These are phyloP conservation scores for Leucoptera coffeella DNA, from an alignment of 2,888 invertebrate species.

Conservation along the genomic window DNA sequence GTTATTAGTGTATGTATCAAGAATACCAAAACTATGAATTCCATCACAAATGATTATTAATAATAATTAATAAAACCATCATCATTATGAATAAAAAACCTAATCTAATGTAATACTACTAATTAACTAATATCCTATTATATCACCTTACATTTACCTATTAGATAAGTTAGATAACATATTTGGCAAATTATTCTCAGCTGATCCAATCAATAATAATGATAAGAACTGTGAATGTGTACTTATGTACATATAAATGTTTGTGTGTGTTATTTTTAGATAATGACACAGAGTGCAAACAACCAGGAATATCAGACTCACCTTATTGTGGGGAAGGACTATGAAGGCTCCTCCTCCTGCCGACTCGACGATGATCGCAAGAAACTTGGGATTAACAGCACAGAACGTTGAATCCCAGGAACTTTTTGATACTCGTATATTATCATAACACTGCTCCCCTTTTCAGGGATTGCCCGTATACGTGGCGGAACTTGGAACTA, in stretches of 20 bases:
- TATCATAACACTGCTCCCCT: constrained; percentile 97
- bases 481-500: constrained; percentile 97
- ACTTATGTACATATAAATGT: neutral
- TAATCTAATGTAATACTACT: no score
- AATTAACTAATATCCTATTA: no score
- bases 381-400: constrained; percentile 96
- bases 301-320: constrained; percentile 27
- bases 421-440: constrained; percentile 93
- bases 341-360: constrained; percentile 95
- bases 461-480: constrained; percentile 83
- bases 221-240: no score
- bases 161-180: no score
- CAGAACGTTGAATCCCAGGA: constrained; percentile 99
- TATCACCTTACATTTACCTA: no score
- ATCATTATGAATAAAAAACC: no score
- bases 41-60: no score
- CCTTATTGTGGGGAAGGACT: constrained; percentile 89
- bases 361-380: constrained; percentile 95
- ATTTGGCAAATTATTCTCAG: no score
- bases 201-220: no score
- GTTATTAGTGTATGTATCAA: no score
- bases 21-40: no score
- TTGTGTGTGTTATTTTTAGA: neutral
- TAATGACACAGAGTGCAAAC: neutral
- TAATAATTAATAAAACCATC: no score